phyloP scores from a whole-genome alignment of 2,888 invertebrate genomes.

The Sisyra nigra region DNA sequence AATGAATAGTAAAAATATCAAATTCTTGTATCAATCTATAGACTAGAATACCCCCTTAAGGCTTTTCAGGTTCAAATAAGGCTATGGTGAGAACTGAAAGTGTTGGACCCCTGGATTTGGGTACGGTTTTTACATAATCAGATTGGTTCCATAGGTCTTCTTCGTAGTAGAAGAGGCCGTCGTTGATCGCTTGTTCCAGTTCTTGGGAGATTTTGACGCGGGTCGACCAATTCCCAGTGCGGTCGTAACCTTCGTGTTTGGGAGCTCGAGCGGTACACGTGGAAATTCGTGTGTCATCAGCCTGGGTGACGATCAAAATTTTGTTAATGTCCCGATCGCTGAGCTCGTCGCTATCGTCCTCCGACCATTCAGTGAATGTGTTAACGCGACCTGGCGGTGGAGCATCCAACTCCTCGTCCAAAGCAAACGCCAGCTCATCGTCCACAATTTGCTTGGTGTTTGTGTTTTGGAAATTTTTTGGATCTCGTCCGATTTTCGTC shows the following conservation, averaged over 20 bases:
- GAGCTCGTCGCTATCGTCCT: conserved; percentile 77
- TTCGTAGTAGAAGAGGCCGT: conserved; percentile 92
- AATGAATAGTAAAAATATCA: no score
- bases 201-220: conserved; percentile 91
- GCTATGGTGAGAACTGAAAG: no score
- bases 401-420: conserved; percentile 85
- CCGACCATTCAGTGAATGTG: conserved; percentile 67
- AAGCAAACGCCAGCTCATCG: conserved; percentile 90
- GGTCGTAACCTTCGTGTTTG: conserved; percentile 80
- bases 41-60: no score
- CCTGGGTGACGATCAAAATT: conserved; percentile 74
- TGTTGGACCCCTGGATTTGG: not conserved
- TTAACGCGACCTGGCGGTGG: conserved; percentile 67
- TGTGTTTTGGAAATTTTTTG: conserved; percentile 9
- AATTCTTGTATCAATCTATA: no score
- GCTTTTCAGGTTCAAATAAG: no score
- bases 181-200: conserved; percentile 87
- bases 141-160: conserved; percentile 75
- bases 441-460: conserved; percentile 21
- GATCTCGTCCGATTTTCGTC: conserved; percentile 17
- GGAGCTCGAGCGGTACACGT: conserved; percentile 35
- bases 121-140: conserved; percentile 28
- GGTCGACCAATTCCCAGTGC: conserved; percentile 78
- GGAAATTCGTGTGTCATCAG: conserved; percentile 23
- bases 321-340: conserved; percentile 87